Evolutionary conservation across 1,140 invertebrate genomes (phyloP).

Genomic region (Sminthurinus signatus): DNA sequence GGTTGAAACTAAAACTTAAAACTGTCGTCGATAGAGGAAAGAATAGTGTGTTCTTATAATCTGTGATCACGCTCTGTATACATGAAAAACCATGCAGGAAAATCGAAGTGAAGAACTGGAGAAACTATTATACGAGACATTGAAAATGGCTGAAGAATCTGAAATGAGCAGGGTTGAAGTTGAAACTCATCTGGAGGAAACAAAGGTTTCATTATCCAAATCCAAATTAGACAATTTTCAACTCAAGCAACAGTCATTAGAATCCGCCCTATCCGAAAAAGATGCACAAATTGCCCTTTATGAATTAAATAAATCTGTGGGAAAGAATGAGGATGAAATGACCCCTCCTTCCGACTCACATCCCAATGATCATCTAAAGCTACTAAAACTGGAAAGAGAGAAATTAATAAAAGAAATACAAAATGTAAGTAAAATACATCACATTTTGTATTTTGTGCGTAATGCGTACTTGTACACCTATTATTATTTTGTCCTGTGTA

Average conservation of each 20-base stretch:
- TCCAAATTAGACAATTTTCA: constrained; percentile 10
- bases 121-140: constrained; percentile 20
- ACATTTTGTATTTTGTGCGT: no score
- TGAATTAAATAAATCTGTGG: constrained; percentile 14
- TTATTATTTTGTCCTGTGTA: no score
- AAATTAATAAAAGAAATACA: constrained; percentile 16
- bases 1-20: no score
- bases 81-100: no score
- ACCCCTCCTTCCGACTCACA: not conserved
- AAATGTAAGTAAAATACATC: constrained; percentile 7
- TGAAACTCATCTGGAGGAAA: constrained; percentile 14
- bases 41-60: no score
- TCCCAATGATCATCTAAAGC: constrained; percentile 3
- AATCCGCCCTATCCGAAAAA: constrained; percentile 20
- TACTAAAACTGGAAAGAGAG: constrained; percentile 13
- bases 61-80: no score
- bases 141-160: constrained; percentile 20
- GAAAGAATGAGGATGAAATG: not conserved
- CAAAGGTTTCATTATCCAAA: not conserved
- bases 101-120: constrained; percentile 12
- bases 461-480: no score
- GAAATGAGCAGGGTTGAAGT: constrained; percentile 4
- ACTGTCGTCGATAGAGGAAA: no score
- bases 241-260: constrained; percentile 18
- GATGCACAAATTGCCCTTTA: constrained; percentile 28